Evolutionary conservation across 2,797 vertebrate genomes (phyloP), one percentile per base, ranked within the genome.

Genomic region (Typhlichthys eigenmanni): DNA sequence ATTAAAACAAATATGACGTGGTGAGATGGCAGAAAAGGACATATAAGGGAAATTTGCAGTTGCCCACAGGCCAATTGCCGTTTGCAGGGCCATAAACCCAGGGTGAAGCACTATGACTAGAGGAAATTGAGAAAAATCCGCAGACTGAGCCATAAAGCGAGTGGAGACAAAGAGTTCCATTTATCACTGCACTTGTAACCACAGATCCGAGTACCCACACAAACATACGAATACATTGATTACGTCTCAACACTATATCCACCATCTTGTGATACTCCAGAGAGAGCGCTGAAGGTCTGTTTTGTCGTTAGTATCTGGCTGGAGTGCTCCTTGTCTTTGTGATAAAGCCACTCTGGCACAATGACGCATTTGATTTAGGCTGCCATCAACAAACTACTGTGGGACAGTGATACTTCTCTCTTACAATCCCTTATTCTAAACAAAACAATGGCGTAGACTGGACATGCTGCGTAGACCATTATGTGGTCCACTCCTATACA

Each of bases 1-100:
- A 8, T 38, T 5, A 5, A 6, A 38, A 38, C 34, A 6, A 38
- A 8, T 38, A 8, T 0, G 19, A 72, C 61, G 56, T 66, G 77
- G 54, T 11, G 49, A 46, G 29, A 4, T 7, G 62, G 38, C 58
- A 53, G 66, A 66, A 74, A 64, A 12, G 66, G 4, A 43, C 74
- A 47, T 13, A 61, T 13, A 19, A 14, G 57, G 69, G 32, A 74
- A 75, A 64, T 78, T 65, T 59, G 69, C 75, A 19, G 34, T 48
- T 57, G 81, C 81, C 81, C 72, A 74, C 50, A 70, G 72, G 73
- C 68, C 62, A 48, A 58, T 43, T 51, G 76, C 74, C 76, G 79
- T 69, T 76, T 70, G 68, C 67, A 43, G 70, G 68, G 73, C 72
- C 66, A 64, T 66, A 76, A 70, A 24, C n/a, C 55, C 69, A 68